Percentiles rank a stretch among this genome's conserved stretches.
phyloP scores from a whole-genome alignment of 2,797 vertebrate species.

The Gymnoscopelus braueri region DNA sequence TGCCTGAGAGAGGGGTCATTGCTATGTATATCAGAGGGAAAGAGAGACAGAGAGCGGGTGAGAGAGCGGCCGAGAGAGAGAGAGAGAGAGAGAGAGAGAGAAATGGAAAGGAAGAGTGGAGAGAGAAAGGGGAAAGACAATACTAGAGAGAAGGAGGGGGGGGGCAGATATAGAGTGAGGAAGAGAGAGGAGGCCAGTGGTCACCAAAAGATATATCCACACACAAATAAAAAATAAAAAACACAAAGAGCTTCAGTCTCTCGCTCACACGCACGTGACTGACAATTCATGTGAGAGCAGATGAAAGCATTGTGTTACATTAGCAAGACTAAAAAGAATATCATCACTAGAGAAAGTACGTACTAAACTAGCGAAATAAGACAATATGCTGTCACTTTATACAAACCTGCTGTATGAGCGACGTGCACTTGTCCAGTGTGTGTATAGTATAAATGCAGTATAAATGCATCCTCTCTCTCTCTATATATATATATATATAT shows the following conservation, averaged over 20 bases:
- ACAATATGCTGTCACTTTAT: not conserved
- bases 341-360: slow-evolving; percentile 6
- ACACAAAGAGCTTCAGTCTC: not conserved
- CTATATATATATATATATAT: too few species aligned
- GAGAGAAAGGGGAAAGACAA: slow-evolving; percentile 11
- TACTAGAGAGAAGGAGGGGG: slow-evolving; percentile 27
- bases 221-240: slow-evolving; percentile 34
- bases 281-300: not conserved
- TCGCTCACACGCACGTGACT: too few species aligned
- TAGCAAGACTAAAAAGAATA: slow-evolving; percentile 12
- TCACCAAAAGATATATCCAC: slow-evolving; percentile 13
- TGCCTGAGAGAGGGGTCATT: slow-evolving; percentile 83
- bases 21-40: slow-evolving; percentile 82
- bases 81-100: slow-evolving; percentile 29
- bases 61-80: slow-evolving; percentile 11
- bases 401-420: too few species aligned
- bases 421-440: too few species aligned
- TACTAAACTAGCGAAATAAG: not conserved
- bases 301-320: slow-evolving; percentile 14
- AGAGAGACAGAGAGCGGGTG: not conserved
- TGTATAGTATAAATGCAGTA: too few species aligned
- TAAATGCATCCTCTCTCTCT: too few species aligned
- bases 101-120: not conserved
- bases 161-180: slow-evolving; percentile 44
- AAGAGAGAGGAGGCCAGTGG: too few species aligned